Evolutionary conservation across 1,140 invertebrate genomes (phyloP), one percentile per base, ranked within the genome.

Genomic region (Drosophila obscura): DNA sequence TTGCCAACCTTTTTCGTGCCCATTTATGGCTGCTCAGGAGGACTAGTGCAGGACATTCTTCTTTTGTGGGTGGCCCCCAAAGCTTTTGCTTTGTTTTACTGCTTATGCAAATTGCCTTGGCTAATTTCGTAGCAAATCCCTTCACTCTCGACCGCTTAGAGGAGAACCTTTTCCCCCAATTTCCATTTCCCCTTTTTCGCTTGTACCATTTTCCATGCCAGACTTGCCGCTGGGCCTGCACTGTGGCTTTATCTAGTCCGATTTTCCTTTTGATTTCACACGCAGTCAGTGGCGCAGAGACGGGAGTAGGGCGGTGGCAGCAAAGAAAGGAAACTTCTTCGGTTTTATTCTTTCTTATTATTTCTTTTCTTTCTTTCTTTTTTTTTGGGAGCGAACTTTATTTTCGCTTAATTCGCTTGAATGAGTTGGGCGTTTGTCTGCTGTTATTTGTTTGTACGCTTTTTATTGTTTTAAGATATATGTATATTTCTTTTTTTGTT

Each of bases 341-440:
- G 46, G 39, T 51, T 64, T 44, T 51, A 39, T 39, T 39, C 35
- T 39, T 39, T 39, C 35, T 13, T 39, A 24, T 24, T 24, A 24
- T 24, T 24, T 24, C 22, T 24, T 24, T 24, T 39, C 11, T 4
- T 13, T 39, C 4, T 39, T 39, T 35, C 9, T 4, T 11, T 39
- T 44, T 50, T 46, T 55, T 48, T 58, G 16, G 35, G 16, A 48
- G 22, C n/a, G 49, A 80, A 81, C 73, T 81, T 77, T 81, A 68
- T 80, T 81, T 76, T 76, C 46, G 78, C 73, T 67, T 76, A 80
- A 73, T 80, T 67, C 77, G 77, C 78, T 68, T 77, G 78, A 81
- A 81, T 81, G 69, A 65, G 41, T 64, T 69, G 46, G 66, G 45
- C 41, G 59, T 63, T 64, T 57, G 11, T 48, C 43, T 63, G 57